phyloP scores from a whole-genome alignment of 30 jellyfish, hydroid and myxozoan genomes.

The Aurelia aurita region DNA sequence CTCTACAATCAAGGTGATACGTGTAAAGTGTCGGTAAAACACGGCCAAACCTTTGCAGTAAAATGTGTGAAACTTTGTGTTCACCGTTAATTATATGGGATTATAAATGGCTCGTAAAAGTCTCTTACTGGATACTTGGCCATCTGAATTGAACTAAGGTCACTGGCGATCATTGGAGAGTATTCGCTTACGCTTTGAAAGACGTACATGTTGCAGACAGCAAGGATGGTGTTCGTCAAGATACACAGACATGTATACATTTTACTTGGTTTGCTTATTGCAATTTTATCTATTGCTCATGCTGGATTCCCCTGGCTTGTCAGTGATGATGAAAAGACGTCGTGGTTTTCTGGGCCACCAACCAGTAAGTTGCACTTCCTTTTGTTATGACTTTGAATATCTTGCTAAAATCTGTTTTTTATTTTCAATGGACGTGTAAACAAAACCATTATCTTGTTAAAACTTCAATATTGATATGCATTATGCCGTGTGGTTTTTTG shows the following conservation, averaged over 20 bases:
- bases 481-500: too few relatives aligned
- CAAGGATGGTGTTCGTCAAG: background rate
- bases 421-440: too few relatives aligned
- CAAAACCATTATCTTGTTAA: too few relatives aligned
- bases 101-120: conserved; percentile 43
- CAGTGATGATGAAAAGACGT: conserved; percentile 60
- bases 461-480: too few relatives aligned
- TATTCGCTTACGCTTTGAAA: too few relatives aligned
- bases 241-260: background rate
- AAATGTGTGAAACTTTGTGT: conserved; percentile 40
- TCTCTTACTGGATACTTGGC: conserved; percentile 27
- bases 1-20: too few relatives aligned
- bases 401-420: too few relatives aligned
- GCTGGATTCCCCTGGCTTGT: conserved; percentile 71
- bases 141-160: conserved; percentile 15
- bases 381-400: too few relatives aligned
- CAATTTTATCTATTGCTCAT: conserved; percentile 10
- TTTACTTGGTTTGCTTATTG: background rate
- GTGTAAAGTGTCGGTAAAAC: too few relatives aligned
- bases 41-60: too few relatives aligned
- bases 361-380: conserved; percentile 15
- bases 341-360: conserved; percentile 66
- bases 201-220: conserved; percentile 9
- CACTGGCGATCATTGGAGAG: background rate
- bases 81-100: conserved; percentile 51